Evolutionary conservation across 2,888 invertebrate genomes (phyloP).

Genomic region (Drosophila tripunctata): DNA sequence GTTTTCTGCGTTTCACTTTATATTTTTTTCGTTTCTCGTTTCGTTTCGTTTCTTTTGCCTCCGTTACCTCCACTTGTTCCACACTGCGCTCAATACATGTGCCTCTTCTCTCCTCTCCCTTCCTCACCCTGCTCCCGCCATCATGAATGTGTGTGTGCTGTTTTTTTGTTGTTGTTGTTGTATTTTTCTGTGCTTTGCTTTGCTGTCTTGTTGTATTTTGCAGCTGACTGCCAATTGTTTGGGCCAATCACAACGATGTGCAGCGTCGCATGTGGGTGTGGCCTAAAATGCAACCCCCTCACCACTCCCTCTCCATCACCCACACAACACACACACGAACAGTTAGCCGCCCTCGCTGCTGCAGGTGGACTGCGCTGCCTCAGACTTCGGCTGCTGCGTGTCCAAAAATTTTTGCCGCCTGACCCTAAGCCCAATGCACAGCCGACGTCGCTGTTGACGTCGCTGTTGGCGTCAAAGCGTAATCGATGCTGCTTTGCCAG

Average conservation of each 20-base stretch:
- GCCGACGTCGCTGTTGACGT: conserved; percentile 32
- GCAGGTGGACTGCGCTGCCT: conserved; percentile 73
- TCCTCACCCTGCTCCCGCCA: too few species aligned
- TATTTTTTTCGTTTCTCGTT: too few species aligned
- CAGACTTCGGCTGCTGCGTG: conserved; percentile 42
- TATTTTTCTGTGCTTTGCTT: conserved; percentile 19
- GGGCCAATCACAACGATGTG: conserved; percentile 82
- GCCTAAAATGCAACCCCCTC: conserved; percentile 83
- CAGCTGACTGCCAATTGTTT: conserved; percentile 80
- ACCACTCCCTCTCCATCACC: too few species aligned
- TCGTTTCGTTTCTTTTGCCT: too few species aligned
- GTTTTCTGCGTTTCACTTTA: conserved; percentile 64
- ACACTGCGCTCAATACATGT: conserved; percentile 43
- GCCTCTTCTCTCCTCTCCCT: too few species aligned
- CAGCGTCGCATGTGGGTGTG: conserved; percentile 83
- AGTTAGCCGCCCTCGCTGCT: conserved; percentile 34
- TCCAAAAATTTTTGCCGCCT: conserved; percentile 63
- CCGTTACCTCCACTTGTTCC: conserved; percentile 50
- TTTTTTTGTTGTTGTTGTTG: conserved; percentile 19
- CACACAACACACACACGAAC: too few species aligned
- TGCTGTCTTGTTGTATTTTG: conserved; percentile 68
- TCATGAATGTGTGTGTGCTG: conserved; percentile 22
- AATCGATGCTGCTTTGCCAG: conserved; percentile 54
- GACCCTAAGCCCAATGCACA: conserved; percentile 54
- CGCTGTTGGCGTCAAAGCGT: conserved; percentile 59